Base-by-base conservation (phyloP, 2,797 vertebrate species). In the Heliangelus exortis region DNA sequence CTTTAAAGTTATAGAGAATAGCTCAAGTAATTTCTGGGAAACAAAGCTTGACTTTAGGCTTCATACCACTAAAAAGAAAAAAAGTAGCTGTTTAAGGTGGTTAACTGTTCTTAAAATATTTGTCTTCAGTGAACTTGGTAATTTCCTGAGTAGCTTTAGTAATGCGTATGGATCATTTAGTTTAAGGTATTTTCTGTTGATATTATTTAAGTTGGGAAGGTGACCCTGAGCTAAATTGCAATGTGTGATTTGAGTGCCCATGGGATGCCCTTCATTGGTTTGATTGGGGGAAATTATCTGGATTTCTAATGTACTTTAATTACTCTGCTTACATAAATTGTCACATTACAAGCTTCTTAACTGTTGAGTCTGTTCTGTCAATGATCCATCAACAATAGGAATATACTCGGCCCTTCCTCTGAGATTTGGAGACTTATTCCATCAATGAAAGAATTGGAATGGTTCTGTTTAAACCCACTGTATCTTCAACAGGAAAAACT, bases 251-350 rank as follows among this genome's bases (percentile, higher is more conserved):
- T 87, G 67, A 91, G 82, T 96, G 75, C 74, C 74, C 57, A 71
- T 87, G 84, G 84, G 90, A 74, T 88, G 69, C 77, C 69, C 57
- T 95, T 94, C 50, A 31, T 61, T 71, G 54, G 71, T 81, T 87
- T 95, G 93, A 90, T 47, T 95, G 88, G 84, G 68, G 67, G 68
- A 94, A 67, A 85, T 96, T 90, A 90, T 89, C 84, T 96, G 86
- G 86, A 65, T 95, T 95, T 95, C 78, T 93, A 93, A 92, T 94
- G 90, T 82, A 87, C 53, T 87, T 96, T 94, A 96, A 95, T 95
- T 95, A 87, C 74, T 83, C 75, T 61, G 72, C 61, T 93, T 95
- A 58, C 94, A 90, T 94, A 95, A 95, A 92, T 90, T 84, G 75
- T 95, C 86, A 65, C 68, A 92, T 94, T 94, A 95, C 86, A 83